Evolutionary conservation across 2,113 vertebrate genomes (phyloP).

Genomic region (Pollachius pollachius): DNA sequence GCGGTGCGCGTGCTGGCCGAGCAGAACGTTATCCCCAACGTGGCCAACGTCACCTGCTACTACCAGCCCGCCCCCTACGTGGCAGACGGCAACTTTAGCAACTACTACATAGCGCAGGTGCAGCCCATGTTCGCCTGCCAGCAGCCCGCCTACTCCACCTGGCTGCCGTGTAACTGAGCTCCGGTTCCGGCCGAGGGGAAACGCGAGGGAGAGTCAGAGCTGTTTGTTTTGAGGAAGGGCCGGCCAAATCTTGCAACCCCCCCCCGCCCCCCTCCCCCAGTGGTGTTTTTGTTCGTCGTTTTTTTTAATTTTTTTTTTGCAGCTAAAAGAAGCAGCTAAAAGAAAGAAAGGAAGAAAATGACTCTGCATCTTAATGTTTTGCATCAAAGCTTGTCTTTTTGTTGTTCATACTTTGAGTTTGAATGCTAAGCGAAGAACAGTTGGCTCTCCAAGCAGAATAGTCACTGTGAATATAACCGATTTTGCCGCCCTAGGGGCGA

Average conservation of each 20-base stretch:
- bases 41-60: slow-evolving; percentile 98
- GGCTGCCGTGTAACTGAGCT: slow-evolving; percentile 95
- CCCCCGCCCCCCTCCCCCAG: background rate
- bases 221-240: slow-evolving; percentile 58
- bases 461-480: slow-evolving; percentile 42
- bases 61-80: slow-evolving; percentile 98
- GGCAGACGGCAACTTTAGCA: slow-evolving; percentile 97
- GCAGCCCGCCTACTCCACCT: slow-evolving; percentile 93
- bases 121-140: slow-evolving; percentile 96
- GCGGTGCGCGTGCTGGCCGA: slow-evolving; percentile 94
- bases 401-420: slow-evolving; percentile 67
- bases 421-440: slow-evolving; percentile 58
- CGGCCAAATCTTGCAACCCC: slow-evolving; percentile 22
- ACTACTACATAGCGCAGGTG: slow-evolving; percentile 98
- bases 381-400: slow-evolving; percentile 74
- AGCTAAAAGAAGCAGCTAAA: slow-evolving; percentile 54
- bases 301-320: slow-evolving; percentile 63
- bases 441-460: slow-evolving; percentile 66
- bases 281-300: background rate
- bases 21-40: slow-evolving; percentile 98
- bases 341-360: slow-evolving; percentile 41
- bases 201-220: slow-evolving; percentile 27
- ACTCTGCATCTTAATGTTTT: slow-evolving; percentile 75
- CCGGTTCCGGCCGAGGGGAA: slow-evolving; percentile 4
- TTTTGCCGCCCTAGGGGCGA: slow-evolving; percentile 14